phyloP scores from a whole-genome alignment of 2,888 invertebrate genomes.

The Lasioglossum malachurum region DNA sequence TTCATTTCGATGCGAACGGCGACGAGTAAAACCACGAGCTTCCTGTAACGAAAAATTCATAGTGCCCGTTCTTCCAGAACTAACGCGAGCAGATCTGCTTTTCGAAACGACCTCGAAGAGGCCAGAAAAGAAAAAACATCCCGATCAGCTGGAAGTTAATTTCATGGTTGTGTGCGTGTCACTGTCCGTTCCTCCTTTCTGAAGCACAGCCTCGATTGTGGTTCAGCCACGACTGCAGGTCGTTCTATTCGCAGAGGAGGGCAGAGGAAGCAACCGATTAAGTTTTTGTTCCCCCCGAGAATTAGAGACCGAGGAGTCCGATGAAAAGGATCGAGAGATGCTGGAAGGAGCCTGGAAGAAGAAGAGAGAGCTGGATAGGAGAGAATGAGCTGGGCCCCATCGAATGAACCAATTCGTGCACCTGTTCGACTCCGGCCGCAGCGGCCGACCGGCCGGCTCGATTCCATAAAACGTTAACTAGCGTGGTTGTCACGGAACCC shows the following conservation, averaged over 20 bases:
- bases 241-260: conserved; percentile 61
- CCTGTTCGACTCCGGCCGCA: conserved; percentile 54
- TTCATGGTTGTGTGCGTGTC: conserved; percentile 39
- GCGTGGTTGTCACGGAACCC: conserved; percentile 64
- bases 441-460: conserved; percentile 32
- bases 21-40: not conserved
- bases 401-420: conserved; percentile 66
- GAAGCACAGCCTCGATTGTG: conserved; percentile 1
- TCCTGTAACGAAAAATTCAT: not conserved
- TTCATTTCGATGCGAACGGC: not conserved
- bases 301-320: conserved; percentile 77
- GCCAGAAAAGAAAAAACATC: conserved; percentile 8
- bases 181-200: conserved; percentile 28
- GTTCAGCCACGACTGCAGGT: conserved; percentile 28
- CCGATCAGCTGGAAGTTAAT: conserved; percentile 40
- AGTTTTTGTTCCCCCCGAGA: conserved; percentile 80
- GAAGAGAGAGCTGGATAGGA: conserved; percentile 18
- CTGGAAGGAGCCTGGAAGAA: conserved; percentile 29
- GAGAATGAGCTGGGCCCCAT: conserved; percentile 32
- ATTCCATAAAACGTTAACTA: conserved; percentile 68
- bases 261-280: conserved; percentile 82
- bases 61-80: not conserved
- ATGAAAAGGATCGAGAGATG: conserved; percentile 49
- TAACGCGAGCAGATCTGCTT: conserved; percentile 21
- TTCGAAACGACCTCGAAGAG: not conserved